Conservation (phyloP, 2,888 invertebrate species). For the Hypena proboscidalis region DNA sequence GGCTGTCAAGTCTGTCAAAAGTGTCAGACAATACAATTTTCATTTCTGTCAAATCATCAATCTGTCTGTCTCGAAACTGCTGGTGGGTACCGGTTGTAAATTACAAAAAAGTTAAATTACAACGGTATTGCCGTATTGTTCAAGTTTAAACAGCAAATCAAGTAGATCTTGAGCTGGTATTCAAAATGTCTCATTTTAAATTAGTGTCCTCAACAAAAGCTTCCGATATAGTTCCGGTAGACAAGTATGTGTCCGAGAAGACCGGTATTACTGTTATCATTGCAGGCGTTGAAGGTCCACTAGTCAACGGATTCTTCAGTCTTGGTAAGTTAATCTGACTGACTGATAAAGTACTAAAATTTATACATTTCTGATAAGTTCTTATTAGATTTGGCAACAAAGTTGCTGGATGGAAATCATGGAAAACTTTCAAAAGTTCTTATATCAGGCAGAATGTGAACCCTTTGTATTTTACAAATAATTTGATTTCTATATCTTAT, state of each 20-base stretch:
- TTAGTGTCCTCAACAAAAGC: slow-evolving; percentile 87
- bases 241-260: slow-evolving; percentile 91
- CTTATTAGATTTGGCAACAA: no score
- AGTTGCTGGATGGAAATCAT: no score
- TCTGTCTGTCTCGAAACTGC: neutral
- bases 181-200: slow-evolving; percentile 75
- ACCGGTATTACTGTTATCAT: slow-evolving; percentile 94
- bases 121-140: neutral
- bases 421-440: no score
- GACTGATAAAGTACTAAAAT: no score
- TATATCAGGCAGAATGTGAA: no score
- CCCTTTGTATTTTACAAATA: no score
- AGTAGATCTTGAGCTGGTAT: slow-evolving; percentile 12
- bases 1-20: no score
- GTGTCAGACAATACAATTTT: neutral
- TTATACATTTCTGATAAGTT: no score
- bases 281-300: slow-evolving; percentile 95
- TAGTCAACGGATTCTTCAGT: slow-evolving; percentile 94
- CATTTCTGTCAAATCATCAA: no score
- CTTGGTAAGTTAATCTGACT: slow-evolving; percentile 91
- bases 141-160: neutral
- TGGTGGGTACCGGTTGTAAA: neutral
- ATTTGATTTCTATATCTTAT: no score
- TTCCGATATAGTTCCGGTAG: slow-evolving; percentile 90
- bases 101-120: neutral